These are phyloP conservation scores for Agrochola lota DNA, from an alignment of 2,888 invertebrate species.

Conservation along the genomic window DNA sequence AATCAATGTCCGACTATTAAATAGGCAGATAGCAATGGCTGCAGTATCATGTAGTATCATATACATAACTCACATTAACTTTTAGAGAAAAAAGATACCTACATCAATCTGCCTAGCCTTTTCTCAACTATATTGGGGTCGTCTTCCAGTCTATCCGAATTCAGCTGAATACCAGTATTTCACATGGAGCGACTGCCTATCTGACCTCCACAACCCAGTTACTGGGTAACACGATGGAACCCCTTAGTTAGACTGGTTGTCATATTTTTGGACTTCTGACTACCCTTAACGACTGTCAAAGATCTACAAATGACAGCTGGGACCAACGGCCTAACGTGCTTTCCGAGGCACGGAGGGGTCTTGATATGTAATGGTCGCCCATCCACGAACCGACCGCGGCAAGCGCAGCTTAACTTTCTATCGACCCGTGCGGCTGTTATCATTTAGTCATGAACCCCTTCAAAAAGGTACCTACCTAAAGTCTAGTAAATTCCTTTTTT, in stretches of 20 bases:
- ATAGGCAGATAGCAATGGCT: too few species aligned
- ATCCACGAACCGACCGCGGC: neutral
- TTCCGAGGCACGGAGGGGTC: neutral
- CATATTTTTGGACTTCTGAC: too few species aligned
- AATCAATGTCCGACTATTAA: too few species aligned
- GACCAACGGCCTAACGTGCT: neutral
- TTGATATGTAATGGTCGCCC: neutral
- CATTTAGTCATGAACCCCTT: neutral
- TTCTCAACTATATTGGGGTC: neutral
- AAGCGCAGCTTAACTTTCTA: neutral
- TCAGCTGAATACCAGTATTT: too few species aligned
- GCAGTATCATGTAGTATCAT: too few species aligned
- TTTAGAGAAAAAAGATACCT: too few species aligned
- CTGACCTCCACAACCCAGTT: too few species aligned
- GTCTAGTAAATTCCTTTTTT: too few species aligned
- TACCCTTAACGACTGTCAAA: neutral
- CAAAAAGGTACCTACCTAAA: neutral
- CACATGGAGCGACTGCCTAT: too few species aligned
- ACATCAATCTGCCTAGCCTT: neutral
- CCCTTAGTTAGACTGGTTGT: too few species aligned
- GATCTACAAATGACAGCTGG: neutral
- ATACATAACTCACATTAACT: too few species aligned
- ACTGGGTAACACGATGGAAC: too few species aligned
- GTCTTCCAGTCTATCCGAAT: neutral
- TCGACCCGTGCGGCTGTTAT: neutral